Evolutionary conservation across 2,888 invertebrate species (phyloP).

Genomic region (Leptodirus hochenwartii): DNA sequence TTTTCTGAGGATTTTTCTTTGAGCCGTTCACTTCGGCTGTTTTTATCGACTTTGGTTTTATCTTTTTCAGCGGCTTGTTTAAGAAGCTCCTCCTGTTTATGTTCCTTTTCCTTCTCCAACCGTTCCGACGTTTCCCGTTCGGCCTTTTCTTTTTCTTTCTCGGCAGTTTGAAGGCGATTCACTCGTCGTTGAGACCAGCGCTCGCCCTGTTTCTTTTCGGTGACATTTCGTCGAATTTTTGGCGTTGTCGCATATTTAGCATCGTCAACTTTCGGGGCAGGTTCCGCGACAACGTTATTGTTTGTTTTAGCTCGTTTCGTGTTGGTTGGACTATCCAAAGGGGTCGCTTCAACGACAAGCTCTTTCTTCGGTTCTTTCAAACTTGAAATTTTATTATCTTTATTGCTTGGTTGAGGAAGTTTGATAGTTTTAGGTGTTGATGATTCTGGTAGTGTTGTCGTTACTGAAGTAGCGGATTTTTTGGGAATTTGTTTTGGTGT

Average conservation of each 20-base stretch:
- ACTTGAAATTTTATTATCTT: no score
- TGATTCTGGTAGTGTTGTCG: no score
- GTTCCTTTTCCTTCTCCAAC: constrained; percentile 5
- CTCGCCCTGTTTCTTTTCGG: constrained; percentile 22
- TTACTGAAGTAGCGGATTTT: no score
- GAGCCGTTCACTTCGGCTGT: constrained; percentile 2
- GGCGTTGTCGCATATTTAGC: constrained; percentile 11
- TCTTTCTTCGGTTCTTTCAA: constrained; percentile 28
- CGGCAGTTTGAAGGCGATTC: constrained; percentile 19
- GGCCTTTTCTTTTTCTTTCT: constrained; percentile 10
- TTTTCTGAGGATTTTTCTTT: background rate
- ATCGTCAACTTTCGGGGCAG: constrained; percentile 9
- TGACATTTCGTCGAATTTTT: constrained; percentile 11
- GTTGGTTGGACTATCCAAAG: no score
- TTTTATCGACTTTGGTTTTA: constrained; percentile 6
- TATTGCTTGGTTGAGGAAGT: no score
- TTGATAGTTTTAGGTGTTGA: no score
- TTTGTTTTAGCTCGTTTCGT: no score
- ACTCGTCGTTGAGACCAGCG: constrained; percentile 25
- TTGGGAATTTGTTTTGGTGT: no score
- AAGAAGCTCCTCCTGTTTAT: constrained; percentile 1
- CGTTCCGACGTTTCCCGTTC: constrained; percentile 6
- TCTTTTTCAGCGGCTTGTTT: constrained; percentile 9
- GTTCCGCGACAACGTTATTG: no score
- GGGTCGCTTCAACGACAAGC: constrained; percentile 19